Percentiles rank a stretch among this genome's conserved stretches.
These are phyloP conservation scores for Ericerus pela DNA, from an alignment of 1,140 invertebrate species.

Conservation along the genomic window DNA sequence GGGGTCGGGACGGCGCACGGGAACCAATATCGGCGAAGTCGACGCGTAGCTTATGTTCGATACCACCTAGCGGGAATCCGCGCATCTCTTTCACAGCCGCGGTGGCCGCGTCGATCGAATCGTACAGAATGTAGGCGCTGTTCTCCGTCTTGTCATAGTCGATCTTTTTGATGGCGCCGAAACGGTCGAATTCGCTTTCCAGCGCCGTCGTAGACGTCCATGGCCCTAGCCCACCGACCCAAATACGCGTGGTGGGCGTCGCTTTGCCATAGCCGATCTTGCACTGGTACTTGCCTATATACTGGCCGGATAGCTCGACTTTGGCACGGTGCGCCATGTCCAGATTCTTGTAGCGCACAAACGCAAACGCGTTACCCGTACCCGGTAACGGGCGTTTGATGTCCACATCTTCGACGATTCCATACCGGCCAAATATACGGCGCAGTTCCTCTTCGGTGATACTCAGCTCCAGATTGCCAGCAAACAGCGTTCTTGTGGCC, in stretches of 20 bases:
- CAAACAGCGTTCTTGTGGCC: conserved; percentile 90
- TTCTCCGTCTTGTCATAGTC: conserved; percentile 87
- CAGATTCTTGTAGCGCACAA: conserved; percentile 87
- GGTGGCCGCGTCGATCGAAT: conserved; percentile 89
- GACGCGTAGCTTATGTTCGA: conserved; percentile 68
- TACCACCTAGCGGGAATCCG: conserved; percentile 80
- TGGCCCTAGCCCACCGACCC: conserved; percentile 91
- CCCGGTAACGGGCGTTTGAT: conserved; percentile 91
- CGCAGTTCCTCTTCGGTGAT: conserved; percentile 87
- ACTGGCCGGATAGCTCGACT: conserved; percentile 89
- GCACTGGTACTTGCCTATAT: conserved; percentile 96
- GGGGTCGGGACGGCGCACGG: conserved; percentile 39
- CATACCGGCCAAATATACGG: conserved; percentile 88
- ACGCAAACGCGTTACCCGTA: conserved; percentile 93
- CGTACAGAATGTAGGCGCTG: conserved; percentile 88
- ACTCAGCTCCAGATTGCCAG: conserved; percentile 95
- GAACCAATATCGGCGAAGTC: conserved; percentile 83
- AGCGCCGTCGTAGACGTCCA: conserved; percentile 87
- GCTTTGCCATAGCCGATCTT: conserved; percentile 99
- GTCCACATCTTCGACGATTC: conserved; percentile 93
- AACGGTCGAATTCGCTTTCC: conserved; percentile 91
- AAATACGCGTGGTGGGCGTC: conserved; percentile 87
- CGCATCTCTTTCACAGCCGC: conserved; percentile 94
- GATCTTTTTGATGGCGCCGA: conserved; percentile 96
- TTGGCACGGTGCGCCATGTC: conserved; percentile 94